Percentiles rank a stretch among this genome's conserved stretches.
Conservation (phyloP, 2,888 invertebrate genomes). For the Apamea epomidion region DNA sequence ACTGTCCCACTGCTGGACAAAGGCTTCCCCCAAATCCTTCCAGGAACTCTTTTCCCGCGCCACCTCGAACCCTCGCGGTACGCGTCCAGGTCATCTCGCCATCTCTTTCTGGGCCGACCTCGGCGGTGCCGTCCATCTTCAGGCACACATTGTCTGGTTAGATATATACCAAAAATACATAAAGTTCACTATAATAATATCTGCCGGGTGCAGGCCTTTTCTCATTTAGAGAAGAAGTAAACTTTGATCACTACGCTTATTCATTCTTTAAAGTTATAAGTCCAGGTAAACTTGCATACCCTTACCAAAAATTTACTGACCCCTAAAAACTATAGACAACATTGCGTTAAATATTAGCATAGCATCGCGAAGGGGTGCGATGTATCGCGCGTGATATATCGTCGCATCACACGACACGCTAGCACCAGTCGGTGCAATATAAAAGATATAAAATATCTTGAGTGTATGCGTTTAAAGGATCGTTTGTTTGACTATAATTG, state of each 20-base stretch:
- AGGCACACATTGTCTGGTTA: too few relatives aligned
- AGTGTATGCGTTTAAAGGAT: constrained; percentile 3
- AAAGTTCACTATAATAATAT: too few relatives aligned
- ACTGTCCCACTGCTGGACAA: too few relatives aligned
- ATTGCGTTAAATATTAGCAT: constrained; percentile 38
- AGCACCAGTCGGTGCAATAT: neutral
- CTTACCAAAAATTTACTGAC: neutral
- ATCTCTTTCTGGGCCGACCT: too few relatives aligned
- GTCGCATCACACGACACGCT: constrained; percentile 35
- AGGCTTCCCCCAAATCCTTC: too few relatives aligned
- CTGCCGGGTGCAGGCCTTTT: neutral
- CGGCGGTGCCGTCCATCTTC: too few relatives aligned
- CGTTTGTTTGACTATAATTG: constrained; percentile 17
- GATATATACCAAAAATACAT: too few relatives aligned
- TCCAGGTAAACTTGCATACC: neutral
- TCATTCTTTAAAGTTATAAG: too few relatives aligned
- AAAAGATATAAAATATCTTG: neutral
- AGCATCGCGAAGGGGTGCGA: constrained; percentile 23
- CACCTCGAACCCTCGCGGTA: too few relatives aligned
- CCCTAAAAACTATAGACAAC: constrained; percentile 34
- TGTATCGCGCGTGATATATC: constrained; percentile 43
- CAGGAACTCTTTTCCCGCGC: too few relatives aligned
- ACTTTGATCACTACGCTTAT: neutral
- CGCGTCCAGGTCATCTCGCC: too few relatives aligned
- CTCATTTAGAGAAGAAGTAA: neutral